These are phyloP conservation scores for Pedionomus torquatus DNA, from an alignment of 2,113 vertebrate species.

Conservation along the genomic window DNA sequence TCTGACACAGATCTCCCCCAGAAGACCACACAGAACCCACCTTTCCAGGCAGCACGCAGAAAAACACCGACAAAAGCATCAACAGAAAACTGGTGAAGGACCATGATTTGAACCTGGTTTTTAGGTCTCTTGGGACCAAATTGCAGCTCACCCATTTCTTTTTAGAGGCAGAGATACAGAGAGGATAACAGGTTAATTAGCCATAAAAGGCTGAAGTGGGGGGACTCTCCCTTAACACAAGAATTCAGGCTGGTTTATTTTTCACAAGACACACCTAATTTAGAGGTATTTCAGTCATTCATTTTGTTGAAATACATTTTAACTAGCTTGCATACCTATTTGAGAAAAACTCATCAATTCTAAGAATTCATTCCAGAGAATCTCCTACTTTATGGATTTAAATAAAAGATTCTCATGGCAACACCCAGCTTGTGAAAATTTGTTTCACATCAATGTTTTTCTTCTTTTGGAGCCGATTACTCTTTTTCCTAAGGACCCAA, in stretches of 20 bases:
- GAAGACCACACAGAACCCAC: background rate
- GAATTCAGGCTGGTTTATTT: background rate
- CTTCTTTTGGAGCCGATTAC: background rate
- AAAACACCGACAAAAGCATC: background rate
- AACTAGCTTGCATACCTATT: background rate
- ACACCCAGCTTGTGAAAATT: background rate
- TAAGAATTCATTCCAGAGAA: background rate
- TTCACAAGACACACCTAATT: background rate
- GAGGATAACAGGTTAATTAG: background rate
- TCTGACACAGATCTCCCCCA: background rate
- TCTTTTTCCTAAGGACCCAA: background rate
- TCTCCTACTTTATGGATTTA: background rate
- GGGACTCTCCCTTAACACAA: background rate
- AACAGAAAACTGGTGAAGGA: background rate
- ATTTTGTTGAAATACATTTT: slow-evolving; percentile 41
- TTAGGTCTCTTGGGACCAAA: background rate
- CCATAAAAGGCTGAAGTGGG: background rate
- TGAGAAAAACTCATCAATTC: background rate
- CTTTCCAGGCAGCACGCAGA: background rate
- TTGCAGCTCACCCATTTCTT: background rate
- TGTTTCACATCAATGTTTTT: background rate
- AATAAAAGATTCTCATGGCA: background rate
- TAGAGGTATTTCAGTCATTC: background rate
- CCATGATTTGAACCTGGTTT: background rate
- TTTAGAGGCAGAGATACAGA: background rate